Evolutionary conservation across 2,888 invertebrate genomes (phyloP).

Genomic region (Drosophila falleni): DNA sequence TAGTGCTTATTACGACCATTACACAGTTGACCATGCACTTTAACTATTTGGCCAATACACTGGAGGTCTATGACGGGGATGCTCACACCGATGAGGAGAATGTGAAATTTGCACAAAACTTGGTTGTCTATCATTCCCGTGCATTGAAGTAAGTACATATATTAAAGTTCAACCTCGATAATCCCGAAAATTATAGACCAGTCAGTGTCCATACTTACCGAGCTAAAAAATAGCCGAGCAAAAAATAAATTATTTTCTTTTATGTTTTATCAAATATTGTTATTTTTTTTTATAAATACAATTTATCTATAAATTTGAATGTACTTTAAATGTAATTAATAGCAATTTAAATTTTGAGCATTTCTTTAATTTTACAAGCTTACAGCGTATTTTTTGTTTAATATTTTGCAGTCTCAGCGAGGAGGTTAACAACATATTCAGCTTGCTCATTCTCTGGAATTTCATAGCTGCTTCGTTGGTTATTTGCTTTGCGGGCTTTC

Average conservation of each 20-base stretch:
- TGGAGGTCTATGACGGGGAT: conserved; percentile 58
- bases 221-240: too few species aligned
- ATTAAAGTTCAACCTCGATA: too few species aligned
- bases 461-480: conserved; percentile 82
- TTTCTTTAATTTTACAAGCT: too few species aligned
- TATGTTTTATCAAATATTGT: too few species aligned
- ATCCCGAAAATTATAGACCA: too few species aligned
- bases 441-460: conserved; percentile 80
- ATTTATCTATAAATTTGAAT: background rate
- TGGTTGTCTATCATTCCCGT: conserved; percentile 60
- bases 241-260: too few species aligned
- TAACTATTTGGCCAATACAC: conserved; percentile 68
- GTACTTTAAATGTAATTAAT: too few species aligned
- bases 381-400: background rate
- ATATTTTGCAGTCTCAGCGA: conserved; percentile 62
- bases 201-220: too few species aligned
- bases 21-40: conserved; percentile 77
- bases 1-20: conserved; percentile 74
- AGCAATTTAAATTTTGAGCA: too few species aligned
- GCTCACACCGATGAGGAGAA: conserved; percentile 54
- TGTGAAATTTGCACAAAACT: conserved; percentile 48
- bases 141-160: conserved; percentile 58
- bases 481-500: conserved; percentile 83
- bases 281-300: background rate
- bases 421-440: conserved; percentile 75